Evolutionary conservation across 2,113 vertebrate species (phyloP).

Genomic region (Dinomys branickii): DNA sequence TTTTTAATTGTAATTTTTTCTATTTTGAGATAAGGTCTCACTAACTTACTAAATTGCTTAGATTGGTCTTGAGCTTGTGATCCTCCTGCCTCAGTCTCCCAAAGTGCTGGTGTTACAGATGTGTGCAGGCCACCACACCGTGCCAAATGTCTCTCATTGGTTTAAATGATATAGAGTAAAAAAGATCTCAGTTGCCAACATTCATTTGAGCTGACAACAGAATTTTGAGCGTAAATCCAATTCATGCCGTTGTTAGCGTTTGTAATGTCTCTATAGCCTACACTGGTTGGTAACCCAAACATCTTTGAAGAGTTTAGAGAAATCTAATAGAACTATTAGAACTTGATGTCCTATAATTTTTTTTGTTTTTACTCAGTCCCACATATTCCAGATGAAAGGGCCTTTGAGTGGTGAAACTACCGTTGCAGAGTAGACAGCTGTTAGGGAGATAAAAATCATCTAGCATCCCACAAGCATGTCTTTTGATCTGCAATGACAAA

Average conservation of each 20-base stretch:
- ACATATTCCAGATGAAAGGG: slow-evolving; percentile 37
- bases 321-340: neutral
- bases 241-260: neutral
- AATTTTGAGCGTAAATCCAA: slow-evolving; percentile 24
- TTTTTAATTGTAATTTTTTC: neutral
- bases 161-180: neutral
- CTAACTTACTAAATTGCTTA: neutral
- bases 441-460: slow-evolving; percentile 25
- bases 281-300: neutral
- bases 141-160: neutral
- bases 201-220: neutral
- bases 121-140: neutral
- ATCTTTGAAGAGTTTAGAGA: neutral
- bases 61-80: neutral
- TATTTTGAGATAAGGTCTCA: neutral
- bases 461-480: neutral
- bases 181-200: slow-evolving; percentile 7
- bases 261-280: neutral
- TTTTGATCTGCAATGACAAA: slow-evolving; percentile 35
- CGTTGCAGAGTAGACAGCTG: slow-evolving; percentile 37
- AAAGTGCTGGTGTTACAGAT: neutral
- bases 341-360: slow-evolving; percentile 29
- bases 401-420: neutral
- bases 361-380: slow-evolving; percentile 15
- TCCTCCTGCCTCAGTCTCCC: neutral